phyloP scores from a whole-genome alignment of 2,797 vertebrate species.

The Melanogrammus aeglefinus region DNA sequence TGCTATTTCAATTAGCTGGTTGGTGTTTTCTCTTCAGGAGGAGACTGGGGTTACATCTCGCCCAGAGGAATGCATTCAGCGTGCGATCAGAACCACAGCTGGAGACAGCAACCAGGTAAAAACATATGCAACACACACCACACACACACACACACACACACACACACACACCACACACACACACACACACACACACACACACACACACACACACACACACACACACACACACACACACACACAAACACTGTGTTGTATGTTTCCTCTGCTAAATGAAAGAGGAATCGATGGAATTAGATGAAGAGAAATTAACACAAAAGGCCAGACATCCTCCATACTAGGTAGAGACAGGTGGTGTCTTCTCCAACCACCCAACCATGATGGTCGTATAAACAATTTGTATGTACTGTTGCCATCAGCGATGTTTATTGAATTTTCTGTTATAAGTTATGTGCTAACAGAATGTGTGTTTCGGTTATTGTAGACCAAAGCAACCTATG shows the following conservation, averaged over 20 bases:
- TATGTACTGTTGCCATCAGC: background rate
- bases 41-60: constrained; percentile 90
- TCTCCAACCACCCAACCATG: too few species aligned
- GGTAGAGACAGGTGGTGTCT: too few species aligned
- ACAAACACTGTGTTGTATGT: constrained; percentile 1
- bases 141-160: background rate
- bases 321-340: background rate
- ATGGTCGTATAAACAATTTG: too few species aligned
- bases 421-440: background rate
- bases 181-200: constrained; percentile 7
- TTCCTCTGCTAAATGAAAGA: constrained; percentile 44
- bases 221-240: background rate
- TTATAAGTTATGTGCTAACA: constrained; percentile 2
- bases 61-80: constrained; percentile 95
- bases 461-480: constrained; percentile 21
- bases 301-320: constrained; percentile 53
- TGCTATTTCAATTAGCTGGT: background rate
- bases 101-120: constrained; percentile 90
- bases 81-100: constrained; percentile 86
- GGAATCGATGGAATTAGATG: constrained; percentile 68
- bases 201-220: background rate
- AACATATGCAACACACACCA: background rate
- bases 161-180: background rate
- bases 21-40: constrained; percentile 74
- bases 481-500: constrained; percentile 82